Base-by-base conservation (phyloP, 2,888 invertebrate genomes). In the Drosophila differens region DNA sequence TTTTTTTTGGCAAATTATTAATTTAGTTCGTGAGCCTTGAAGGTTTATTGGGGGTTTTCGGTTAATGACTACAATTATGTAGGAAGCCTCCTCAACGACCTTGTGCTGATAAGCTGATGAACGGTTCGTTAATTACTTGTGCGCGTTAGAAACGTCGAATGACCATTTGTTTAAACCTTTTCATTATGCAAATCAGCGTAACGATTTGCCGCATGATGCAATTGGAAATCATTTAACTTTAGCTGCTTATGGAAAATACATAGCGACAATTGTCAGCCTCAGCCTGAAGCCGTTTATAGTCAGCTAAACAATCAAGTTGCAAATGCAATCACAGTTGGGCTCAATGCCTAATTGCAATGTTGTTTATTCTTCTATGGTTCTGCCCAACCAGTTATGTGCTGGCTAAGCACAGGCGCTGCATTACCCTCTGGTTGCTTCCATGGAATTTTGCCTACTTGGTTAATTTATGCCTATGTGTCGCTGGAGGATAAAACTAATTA, bases 401-500 rank as follows among this genome's bases (percentile, higher is more conserved):
- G 53, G 39, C 35, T 57, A 25, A 69, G 55, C 55, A 52, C 51
- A 54, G 55, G 44, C 53, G 25, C 33, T 28, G 49, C 54, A 33
- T 16, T 32, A 52, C 14, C 22, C 54, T n/a, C 25, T 22, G 44
- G 6, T 44, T 35, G 28, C 58, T 28, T 28, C 60, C 32, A 64
- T 35, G 39, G 32, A 28, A 25, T 59, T 60, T 67, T 51, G 47
- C 16, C 44, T 25, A 51, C 51, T 30, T 49, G 10, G 55, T 74
- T 87, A 82, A 84, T 85, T 85, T 83, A 81, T 84, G 87, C 80
- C 22, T 47, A 25, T 47, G 16, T 84, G 53, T 49, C 62, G 70
- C 14, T 28, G 37, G 60, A 76, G 79, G 82, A 87, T 89, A 84
- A 76, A 89, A 82, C 79, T 84, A 83, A 85, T 89, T 89, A 84